Conservation (phyloP, 2,113 vertebrate genomes). For the Platysternon megacephalum region DNA sequence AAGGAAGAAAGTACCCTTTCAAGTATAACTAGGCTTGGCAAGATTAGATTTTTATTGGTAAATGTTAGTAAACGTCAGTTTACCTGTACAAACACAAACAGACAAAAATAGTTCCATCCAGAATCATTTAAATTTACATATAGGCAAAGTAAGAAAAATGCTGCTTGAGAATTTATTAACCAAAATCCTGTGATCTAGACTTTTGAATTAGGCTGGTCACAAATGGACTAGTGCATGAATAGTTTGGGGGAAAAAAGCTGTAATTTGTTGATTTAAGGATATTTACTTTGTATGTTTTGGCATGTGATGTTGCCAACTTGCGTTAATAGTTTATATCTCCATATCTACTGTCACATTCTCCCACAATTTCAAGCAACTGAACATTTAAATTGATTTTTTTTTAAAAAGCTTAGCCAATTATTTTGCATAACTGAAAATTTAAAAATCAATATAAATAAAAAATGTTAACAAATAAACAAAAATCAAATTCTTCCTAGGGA, state of each 20-base stretch:
- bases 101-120: not conserved
- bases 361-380: not conserved
- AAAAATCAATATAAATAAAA: not conserved
- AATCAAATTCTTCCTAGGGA: not conserved
- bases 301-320: not conserved
- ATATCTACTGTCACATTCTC: not conserved
- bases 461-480: not conserved
- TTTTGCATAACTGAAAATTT: not conserved
- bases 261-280: not conserved
- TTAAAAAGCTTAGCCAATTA: not conserved
- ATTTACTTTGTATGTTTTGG: not conserved
- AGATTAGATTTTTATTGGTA: not conserved
- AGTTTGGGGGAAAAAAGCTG: no score
- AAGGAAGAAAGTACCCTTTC: conserved; percentile 61
- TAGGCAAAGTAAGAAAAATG: not conserved
- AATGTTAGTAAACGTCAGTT: not conserved
- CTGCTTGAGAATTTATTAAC: no score
- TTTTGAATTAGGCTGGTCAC: not conserved
- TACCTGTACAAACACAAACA: not conserved
- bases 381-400: not conserved
- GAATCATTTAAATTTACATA: not conserved
- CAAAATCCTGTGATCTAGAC: not conserved
- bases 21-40: conserved; percentile 1
- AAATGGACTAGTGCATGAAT: not conserved
- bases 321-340: not conserved